These are phyloP conservation scores for Struthidea cinerea DNA, from an alignment of 2,113 vertebrate species.

Conservation along the genomic window DNA sequence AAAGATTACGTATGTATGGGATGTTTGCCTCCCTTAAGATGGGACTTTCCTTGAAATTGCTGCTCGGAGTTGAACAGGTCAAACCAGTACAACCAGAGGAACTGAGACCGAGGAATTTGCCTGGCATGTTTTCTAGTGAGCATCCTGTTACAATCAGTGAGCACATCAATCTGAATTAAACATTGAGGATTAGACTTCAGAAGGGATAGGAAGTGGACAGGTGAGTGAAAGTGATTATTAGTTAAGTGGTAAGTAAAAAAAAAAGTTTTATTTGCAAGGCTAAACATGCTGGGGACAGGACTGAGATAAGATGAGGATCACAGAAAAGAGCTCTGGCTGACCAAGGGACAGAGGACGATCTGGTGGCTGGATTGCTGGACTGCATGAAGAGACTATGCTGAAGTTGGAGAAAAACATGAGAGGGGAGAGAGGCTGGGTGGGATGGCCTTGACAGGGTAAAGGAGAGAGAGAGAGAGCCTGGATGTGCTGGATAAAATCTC, in stretches of 20 bases:
- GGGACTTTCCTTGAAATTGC: constrained; percentile 1
- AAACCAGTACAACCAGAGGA: background rate
- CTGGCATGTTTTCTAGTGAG: background rate
- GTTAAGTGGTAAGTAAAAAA: background rate
- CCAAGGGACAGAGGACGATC: background rate
- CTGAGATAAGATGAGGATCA: background rate
- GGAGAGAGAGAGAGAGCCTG: background rate
- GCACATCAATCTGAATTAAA: background rate
- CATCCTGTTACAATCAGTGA: background rate
- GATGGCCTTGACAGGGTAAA: background rate
- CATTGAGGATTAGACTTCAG: background rate
- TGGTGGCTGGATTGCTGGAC: background rate
- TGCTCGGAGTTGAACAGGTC: background rate
- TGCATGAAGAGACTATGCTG: background rate
- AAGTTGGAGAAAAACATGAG: background rate
- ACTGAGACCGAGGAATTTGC: background rate
- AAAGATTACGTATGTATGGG: background rate
- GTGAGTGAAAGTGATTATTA: background rate
- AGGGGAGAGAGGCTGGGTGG: background rate
- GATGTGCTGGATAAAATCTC: background rate
- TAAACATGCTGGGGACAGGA: background rate
- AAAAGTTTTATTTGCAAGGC: background rate
- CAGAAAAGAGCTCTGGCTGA: background rate
- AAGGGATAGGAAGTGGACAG: background rate
- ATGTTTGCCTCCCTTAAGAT: background rate